These are phyloP conservation scores for Hedychridium roseum DNA, from an alignment of 2,888 invertebrate genomes.

Conservation along the genomic window DNA sequence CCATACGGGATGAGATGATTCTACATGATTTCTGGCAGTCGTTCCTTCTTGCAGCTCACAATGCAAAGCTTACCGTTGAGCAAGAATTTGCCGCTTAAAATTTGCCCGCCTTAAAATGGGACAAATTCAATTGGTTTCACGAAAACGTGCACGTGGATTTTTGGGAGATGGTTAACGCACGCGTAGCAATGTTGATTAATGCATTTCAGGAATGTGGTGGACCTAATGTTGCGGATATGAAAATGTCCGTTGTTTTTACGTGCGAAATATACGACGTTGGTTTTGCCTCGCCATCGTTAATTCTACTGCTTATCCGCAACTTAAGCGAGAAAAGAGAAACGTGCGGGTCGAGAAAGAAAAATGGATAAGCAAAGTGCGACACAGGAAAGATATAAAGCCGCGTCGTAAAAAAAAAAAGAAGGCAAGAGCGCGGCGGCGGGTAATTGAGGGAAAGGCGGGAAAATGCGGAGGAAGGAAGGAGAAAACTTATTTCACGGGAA, in stretches of 20 bases:
- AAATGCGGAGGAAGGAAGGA: no score
- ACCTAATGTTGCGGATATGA: slow-evolving; percentile 28
- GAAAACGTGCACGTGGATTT: neutral
- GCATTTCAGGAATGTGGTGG: slow-evolving; percentile 15
- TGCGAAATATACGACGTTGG: slow-evolving; percentile 11
- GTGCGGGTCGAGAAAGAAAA: no score
- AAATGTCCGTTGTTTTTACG: slow-evolving; percentile 11
- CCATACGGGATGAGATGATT: no score
- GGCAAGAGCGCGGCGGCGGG: no score
- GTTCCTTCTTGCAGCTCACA: slow-evolving; percentile 1
- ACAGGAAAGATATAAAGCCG: no score
- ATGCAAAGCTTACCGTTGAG: no score
- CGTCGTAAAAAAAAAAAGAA: no score
- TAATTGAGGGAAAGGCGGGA: no score
- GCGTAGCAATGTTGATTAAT: slow-evolving; percentile 29
- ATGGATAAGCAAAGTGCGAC: no score
- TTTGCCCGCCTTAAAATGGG: no score
- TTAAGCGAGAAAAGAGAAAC: neutral
- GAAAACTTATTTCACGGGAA: no score
- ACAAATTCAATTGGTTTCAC: slow-evolving; percentile 8
- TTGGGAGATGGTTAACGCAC: slow-evolving; percentile 10
- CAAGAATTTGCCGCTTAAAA: no score
- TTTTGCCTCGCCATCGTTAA: slow-evolving; percentile 38
- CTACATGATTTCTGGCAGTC: neutral
- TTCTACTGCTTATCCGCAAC: slow-evolving; percentile 36